phyloP scores from a whole-genome alignment of 1,140 invertebrate genomes.

The Temnothorax longispinosus region DNA sequence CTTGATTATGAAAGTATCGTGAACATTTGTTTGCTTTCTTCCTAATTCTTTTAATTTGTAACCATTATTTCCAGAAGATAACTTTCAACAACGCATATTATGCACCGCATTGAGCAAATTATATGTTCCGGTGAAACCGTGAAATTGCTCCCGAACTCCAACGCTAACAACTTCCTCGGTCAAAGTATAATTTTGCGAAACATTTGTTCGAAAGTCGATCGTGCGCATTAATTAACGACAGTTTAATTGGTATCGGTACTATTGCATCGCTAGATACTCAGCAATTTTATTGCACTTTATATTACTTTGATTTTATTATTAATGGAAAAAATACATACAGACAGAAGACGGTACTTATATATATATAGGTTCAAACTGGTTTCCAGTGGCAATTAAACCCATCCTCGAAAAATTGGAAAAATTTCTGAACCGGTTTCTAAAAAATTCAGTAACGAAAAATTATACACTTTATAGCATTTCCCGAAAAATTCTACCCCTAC shows the following conservation, averaged over 20 bases:
- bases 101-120: constrained; percentile 39
- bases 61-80: constrained; percentile 34
- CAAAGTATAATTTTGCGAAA: constrained; percentile 35
- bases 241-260: constrained; percentile 23
- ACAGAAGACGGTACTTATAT: too few species aligned
- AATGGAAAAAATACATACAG: background rate
- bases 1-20: background rate
- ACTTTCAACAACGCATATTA: constrained; percentile 41
- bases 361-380: too few species aligned
- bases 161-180: constrained; percentile 37
- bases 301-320: background rate
- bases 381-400: too few species aligned
- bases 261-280: constrained; percentile 3
- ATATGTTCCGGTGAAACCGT: constrained; percentile 51
- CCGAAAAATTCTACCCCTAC: too few species aligned
- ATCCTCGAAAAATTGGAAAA: too few species aligned
- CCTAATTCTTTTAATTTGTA: background rate
- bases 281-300: background rate
- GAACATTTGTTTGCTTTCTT: constrained; percentile 9
- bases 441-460: too few species aligned
- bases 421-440: too few species aligned
- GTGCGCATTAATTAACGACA: constrained; percentile 63
- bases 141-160: constrained; percentile 43
- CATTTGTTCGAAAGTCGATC: constrained; percentile 36
- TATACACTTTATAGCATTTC: too few species aligned